Percentiles rank a stretch among this genome's conserved stretches.
These are phyloP conservation scores for Mesorhabditis belari DNA, from an alignment of 2,888 invertebrate species.

Conservation along the genomic window DNA sequence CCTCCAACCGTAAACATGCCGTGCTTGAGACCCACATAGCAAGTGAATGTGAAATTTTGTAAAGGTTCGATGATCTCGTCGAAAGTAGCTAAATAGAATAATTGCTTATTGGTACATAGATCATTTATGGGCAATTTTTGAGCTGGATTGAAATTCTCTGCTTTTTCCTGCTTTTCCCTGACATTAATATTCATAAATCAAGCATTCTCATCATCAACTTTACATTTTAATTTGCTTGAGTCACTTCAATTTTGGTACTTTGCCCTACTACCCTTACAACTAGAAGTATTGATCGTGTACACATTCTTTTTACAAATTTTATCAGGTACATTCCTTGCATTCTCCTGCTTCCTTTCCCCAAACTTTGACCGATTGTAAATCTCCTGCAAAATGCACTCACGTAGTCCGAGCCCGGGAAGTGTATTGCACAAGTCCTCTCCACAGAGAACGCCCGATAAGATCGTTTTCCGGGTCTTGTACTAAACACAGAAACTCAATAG, in stretches of 20 bases:
- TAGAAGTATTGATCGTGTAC: too few relatives aligned
- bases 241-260: too few relatives aligned
- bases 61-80: neutral
- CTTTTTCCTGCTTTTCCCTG: neutral
- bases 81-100: neutral
- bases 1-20: constrained; percentile 14
- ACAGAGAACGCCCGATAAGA: neutral
- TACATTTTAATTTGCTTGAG: too few relatives aligned
- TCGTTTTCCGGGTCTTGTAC: neutral
- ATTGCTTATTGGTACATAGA: neutral
- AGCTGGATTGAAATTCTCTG: neutral
- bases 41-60: constrained; percentile 3
- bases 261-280: too few relatives aligned
- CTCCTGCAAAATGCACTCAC: too few relatives aligned
- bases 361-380: too few relatives aligned
- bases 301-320: too few relatives aligned
- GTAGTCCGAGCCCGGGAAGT: neutral
- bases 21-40: constrained; percentile 27
- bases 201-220: too few relatives aligned
- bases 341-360: too few relatives aligned
- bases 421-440: neutral
- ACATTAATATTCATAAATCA: neutral
- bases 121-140: too few relatives aligned
- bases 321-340: too few relatives aligned
- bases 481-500: too few relatives aligned